Evolutionary conservation across 1,140 invertebrate genomes (phyloP).

Genomic region (Lordiphosa collinella): DNA sequence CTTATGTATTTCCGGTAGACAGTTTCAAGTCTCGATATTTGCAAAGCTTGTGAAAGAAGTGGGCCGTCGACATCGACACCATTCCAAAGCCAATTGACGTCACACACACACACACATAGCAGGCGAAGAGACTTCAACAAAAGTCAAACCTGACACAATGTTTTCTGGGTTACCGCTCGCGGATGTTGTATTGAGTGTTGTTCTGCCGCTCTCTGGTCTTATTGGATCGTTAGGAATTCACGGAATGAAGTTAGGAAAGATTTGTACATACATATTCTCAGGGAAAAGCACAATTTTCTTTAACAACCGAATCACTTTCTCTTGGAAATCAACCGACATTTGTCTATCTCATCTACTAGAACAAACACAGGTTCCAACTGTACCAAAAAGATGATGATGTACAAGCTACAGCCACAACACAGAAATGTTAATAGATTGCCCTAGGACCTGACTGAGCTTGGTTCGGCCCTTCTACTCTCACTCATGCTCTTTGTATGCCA

Average conservation of each 20-base stretch:
- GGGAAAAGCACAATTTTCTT: no score
- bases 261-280: no score
- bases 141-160: slow-evolving; percentile 34
- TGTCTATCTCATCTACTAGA: not conserved
- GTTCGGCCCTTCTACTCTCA: not conserved
- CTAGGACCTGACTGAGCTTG: slow-evolving; percentile 38
- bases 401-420: not conserved
- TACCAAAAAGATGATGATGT: slow-evolving; percentile 13
- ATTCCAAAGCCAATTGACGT: slow-evolving; percentile 45
- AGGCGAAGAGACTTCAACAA: not conserved
- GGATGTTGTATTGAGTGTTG: slow-evolving; percentile 3
- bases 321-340: not conserved
- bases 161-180: slow-evolving; percentile 38
- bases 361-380: slow-evolving; percentile 33
- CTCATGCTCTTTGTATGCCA: slow-evolving; percentile 29
- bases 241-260: no score
- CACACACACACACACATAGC: slow-evolving; percentile 24
- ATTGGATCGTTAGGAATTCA: not conserved
- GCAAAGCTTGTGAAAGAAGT: slow-evolving; percentile 34
- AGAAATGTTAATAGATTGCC: slow-evolving; percentile 46
- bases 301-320: not conserved
- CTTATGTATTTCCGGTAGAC: slow-evolving; percentile 37
- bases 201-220: not conserved
- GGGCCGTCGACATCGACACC: slow-evolving; percentile 38
- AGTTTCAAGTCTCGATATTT: slow-evolving; percentile 5